Percentiles rank a stretch among this genome's conserved stretches.
Conservation (phyloP, 2,797 vertebrate genomes). For the Chelidonichthys spinosus region DNA sequence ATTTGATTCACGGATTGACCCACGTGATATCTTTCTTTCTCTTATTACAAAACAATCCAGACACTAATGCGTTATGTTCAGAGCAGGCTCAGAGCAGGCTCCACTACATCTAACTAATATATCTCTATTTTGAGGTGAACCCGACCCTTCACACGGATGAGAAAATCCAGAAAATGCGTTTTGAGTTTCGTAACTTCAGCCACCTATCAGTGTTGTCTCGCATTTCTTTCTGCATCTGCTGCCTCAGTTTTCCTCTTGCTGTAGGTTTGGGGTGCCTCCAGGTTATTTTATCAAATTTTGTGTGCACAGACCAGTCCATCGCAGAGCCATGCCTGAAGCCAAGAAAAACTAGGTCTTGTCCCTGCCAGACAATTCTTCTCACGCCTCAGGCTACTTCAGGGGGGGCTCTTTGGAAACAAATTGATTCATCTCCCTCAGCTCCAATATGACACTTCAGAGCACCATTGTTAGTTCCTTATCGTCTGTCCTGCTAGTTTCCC, state of each 20-base stretch:
- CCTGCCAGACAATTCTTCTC: conserved; percentile 29
- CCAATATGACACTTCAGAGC: conserved; percentile 30
- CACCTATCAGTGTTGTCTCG: background rate
- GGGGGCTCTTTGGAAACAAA: conserved; percentile 45
- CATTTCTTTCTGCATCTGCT: conserved; percentile 2
- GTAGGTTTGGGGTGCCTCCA: background rate
- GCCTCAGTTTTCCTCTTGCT: conserved; percentile 14
- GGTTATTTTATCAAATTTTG: conserved; percentile 35
- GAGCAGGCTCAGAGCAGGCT: conserved; percentile 3
- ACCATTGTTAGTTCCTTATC: conserved; percentile 35
- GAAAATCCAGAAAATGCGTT: conserved; percentile 10
- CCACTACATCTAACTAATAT: background rate
- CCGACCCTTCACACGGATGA: conserved; percentile 20
- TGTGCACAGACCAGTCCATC: conserved; percentile 10
- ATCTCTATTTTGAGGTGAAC: conserved; percentile 12
- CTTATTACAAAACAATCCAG: conserved; percentile 10
- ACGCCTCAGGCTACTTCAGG: background rate
- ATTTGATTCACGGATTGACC: conserved; percentile 41
- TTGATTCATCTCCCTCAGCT: conserved; percentile 48
- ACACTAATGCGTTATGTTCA: conserved; percentile 26
- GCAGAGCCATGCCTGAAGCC: conserved; percentile 23
- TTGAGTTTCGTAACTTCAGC: conserved; percentile 1
- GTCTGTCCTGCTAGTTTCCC: conserved; percentile 23
- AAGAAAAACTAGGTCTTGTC: conserved; percentile 31
- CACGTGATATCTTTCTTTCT: conserved; percentile 11